phyloP scores from a whole-genome alignment of 2,888 invertebrate genomes.

The Tachina grossa region DNA sequence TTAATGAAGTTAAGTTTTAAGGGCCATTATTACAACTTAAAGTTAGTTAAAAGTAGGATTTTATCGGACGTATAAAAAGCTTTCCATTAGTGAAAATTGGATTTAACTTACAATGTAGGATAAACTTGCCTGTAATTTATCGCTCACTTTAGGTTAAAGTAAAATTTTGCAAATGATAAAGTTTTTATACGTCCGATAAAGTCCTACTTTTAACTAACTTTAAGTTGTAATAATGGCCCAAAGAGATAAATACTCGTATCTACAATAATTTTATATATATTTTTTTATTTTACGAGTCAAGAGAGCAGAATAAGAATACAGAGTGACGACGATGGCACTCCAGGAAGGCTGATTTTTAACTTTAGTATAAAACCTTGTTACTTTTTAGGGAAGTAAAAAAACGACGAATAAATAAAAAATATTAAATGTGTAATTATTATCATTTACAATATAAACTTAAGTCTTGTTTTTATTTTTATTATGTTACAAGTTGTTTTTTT shows the following conservation, averaged over 20 bases:
- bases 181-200: no score
- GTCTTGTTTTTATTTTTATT: not conserved
- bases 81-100: no score
- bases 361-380: conserved; percentile 6
- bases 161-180: no score
- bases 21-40: no score
- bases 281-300: conserved; percentile 10
- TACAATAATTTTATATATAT: not conserved
- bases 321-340: not conserved
- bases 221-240: no score
- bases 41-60: no score
- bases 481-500: not conserved
- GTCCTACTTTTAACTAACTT: no score
- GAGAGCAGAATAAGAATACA: conserved; percentile 24
- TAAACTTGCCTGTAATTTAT: no score
- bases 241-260: not conserved
- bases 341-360: conserved; percentile 6
- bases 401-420: conserved; percentile 16
- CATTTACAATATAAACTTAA: conserved; percentile 4
- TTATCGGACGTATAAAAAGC: no score
- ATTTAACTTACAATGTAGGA: no score
- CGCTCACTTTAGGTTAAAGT: no score
- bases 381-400: conserved; percentile 8
- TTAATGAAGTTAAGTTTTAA: no score
- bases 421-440: conserved; percentile 21